A percentile compares a stretch with the other conserved stretches of the same genome.
Conservation (phyloP, 2,113 vertebrate species). For the Colistium nudipinnis region DNA sequence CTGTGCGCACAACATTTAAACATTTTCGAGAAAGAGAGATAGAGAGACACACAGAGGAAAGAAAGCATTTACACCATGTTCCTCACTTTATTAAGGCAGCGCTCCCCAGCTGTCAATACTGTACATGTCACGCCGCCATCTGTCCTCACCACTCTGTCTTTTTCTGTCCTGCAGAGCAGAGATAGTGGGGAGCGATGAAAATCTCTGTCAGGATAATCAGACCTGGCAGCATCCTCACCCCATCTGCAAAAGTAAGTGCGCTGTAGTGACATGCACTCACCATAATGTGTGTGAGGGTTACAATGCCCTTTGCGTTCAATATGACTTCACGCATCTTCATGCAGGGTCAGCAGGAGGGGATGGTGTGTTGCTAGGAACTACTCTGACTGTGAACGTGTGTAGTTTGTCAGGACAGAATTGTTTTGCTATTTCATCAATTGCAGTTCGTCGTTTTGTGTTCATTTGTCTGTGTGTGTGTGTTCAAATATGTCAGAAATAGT, state of each 20-base stretch:
- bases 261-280: no score
- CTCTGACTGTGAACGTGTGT: conserved; percentile 22
- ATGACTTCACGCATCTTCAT: conserved; percentile 16
- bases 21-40: conserved; percentile 10
- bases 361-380: conserved; percentile 18
- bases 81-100: conserved; percentile 15
- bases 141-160: conserved; percentile 31
- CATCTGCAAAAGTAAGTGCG: conserved; percentile 82
- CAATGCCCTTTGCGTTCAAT: conserved; percentile 4
- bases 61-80: conserved; percentile 47
- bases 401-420: neutral
- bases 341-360: conserved; percentile 23
- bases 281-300: neutral
- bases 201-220: conserved; percentile 79
- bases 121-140: conserved; percentile 46
- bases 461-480: conserved; percentile 30
- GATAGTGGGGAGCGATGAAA: conserved; percentile 79
- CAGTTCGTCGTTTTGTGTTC: conserved; percentile 29
- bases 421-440: conserved; percentile 8
- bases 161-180: conserved; percentile 69
- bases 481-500: conserved; percentile 20
- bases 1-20: conserved; percentile 45
- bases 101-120: conserved; percentile 44
- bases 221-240: conserved; percentile 83
- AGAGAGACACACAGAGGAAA: neutral